Conservation (phyloP, 2,797 vertebrate species). For the Sphaeramia orbicularis region DNA sequence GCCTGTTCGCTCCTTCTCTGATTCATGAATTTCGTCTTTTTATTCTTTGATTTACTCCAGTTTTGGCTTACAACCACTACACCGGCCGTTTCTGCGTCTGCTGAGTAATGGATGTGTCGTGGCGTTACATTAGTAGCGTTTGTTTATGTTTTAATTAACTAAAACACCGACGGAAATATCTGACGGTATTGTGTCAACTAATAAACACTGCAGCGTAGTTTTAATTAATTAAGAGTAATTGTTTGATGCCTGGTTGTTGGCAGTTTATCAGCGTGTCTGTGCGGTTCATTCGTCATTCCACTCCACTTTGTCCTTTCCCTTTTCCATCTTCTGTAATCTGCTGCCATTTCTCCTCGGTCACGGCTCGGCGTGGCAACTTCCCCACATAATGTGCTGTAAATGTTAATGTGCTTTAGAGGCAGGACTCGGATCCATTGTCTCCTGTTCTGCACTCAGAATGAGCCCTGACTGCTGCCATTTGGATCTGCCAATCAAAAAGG, state of each 20-base stretch:
- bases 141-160: constrained; percentile 27
- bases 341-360: constrained; percentile 20
- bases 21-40: constrained; percentile 5
- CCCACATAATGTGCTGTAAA: constrained; percentile 38
- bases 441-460: constrained; percentile 13
- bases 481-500: constrained; percentile 17
- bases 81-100: not conserved
- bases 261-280: constrained; percentile 13
- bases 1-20: too few relatives aligned
- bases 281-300: not conserved
- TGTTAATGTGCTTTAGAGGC: constrained; percentile 47
- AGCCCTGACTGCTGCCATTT: constrained; percentile 37
- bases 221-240: constrained; percentile 9
- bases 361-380: constrained; percentile 28
- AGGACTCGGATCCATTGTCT: constrained; percentile 27
- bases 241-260: constrained; percentile 8
- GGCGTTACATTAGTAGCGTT: constrained; percentile 13
- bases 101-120: constrained; percentile 14
- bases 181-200: not conserved
- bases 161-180: constrained; percentile 6
- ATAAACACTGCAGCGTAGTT: not conserved
- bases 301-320: not conserved
- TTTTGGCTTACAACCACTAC: not conserved
- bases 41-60: constrained; percentile 1
- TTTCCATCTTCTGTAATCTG: constrained; percentile 1